Conservation (phyloP, 2,888 invertebrate genomes). For the Crematogaster levior region DNA sequence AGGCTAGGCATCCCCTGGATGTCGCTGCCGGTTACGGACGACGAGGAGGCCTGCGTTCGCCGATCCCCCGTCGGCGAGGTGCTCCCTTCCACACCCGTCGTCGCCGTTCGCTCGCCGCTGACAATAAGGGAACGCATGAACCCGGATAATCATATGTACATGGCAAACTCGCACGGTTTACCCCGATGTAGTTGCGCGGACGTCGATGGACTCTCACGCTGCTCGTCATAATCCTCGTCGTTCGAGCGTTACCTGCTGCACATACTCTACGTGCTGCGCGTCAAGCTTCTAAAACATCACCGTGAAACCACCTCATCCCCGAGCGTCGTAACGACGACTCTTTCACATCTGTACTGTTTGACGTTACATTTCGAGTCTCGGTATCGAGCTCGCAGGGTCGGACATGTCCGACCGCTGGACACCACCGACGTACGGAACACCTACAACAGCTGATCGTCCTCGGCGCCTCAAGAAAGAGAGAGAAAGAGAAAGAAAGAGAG, state of each 20-base stretch:
- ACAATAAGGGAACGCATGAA: conserved; percentile 49
- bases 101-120: conserved; percentile 43
- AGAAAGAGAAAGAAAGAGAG: not conserved
- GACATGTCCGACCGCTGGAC: not conserved
- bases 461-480: not conserved
- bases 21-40: conserved; percentile 69
- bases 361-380: not conserved
- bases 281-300: not conserved
- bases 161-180: conserved; percentile 8
- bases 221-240: conserved; percentile 43
- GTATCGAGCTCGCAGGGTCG: not conserved
- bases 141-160: conserved; percentile 41
- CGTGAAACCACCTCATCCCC: not conserved
- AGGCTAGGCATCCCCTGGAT: conserved; percentile 85
- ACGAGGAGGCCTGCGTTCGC: conserved; percentile 53
- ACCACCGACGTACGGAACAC: conserved; percentile 1
- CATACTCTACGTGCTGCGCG: not conserved
- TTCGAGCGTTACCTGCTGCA: conserved; percentile 23
- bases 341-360: not conserved
- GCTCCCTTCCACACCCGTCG: conserved; percentile 31
- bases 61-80: conserved; percentile 17
- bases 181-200: not conserved
- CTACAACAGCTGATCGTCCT: conserved; percentile 45
- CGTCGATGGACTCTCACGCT: conserved; percentile 9
- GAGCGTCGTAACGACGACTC: not conserved